Evolutionary conservation across 2,113 vertebrate species (phyloP).

Genomic region (Myotis yumanensis): DNA sequence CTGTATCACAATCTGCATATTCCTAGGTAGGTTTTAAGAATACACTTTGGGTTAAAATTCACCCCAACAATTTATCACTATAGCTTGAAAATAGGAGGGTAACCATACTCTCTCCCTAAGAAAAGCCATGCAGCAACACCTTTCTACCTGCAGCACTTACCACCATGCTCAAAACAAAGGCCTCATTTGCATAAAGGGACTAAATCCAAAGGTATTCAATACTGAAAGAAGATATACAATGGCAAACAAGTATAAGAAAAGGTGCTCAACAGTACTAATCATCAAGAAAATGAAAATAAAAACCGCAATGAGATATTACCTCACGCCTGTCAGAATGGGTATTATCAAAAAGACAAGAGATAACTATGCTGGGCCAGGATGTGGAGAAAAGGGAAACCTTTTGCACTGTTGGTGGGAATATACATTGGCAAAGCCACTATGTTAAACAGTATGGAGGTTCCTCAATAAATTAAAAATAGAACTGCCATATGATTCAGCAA

Average conservation of each 20-base stretch:
- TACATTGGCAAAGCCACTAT: not conserved
- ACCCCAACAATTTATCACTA: not conserved
- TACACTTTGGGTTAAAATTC: not conserved
- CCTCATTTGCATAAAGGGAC: not conserved
- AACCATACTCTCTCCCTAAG: not conserved
- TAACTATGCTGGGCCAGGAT: not conserved
- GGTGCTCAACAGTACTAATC: not conserved
- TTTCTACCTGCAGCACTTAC: not conserved
- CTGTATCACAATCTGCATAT: not conserved
- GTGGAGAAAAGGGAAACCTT: not conserved
- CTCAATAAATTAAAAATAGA: not conserved
- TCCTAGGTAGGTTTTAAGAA: conserved; percentile 5
- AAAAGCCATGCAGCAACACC: not conserved
- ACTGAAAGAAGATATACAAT: not conserved
- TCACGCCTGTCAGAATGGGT: not conserved
- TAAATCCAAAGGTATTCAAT: not conserved
- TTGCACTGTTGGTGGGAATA: not conserved
- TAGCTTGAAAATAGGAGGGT: not conserved
- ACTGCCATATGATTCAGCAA: not conserved
- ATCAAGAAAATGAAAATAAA: not conserved
- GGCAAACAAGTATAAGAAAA: not conserved
- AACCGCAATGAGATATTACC: not conserved
- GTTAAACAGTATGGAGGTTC: not conserved
- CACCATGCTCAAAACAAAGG: not conserved
- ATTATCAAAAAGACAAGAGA: not conserved